Base-by-base conservation (phyloP, 2,888 invertebrate species). In the Ecliptopera silaceata region DNA sequence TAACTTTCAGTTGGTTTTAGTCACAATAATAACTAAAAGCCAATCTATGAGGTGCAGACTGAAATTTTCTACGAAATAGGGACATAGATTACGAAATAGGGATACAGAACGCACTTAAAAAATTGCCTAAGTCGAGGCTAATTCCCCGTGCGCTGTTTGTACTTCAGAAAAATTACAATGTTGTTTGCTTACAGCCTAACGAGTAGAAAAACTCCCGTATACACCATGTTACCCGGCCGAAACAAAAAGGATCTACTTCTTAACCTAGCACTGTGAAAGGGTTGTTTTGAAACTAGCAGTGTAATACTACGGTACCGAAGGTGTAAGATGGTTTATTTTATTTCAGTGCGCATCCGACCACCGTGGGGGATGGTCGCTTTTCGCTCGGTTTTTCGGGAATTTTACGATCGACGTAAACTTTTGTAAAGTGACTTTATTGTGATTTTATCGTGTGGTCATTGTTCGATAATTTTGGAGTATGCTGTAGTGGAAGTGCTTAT, bases 231-330 rank as follows among this genome's bases (percentile, higher is more conserved):
- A 71, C 46, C 65, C 72, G 49, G 41, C 69, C 22, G 55, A 72
- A 63, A 72, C 31, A 12, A 61, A 69, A 61, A 65, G 13, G 57
- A 34, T 56, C 31, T 13, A 11, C 22, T 38, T 41, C 5, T 22
- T 32, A 50, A 61, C 44, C 53, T 42, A 58, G 48, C 15, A n/a
- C 48, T 58, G 36, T 18, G 61, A 54, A 52, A 39, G 48, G 48
- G 31, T 46, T 46, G 42, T 18, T 63, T 66, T 63, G 26, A 34
- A 74, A 68, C 61, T 48, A 46, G 74, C 43, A 54, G 78, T 64
- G 66, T 86, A 80, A 88, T 88, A 88, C 86, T 88, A 87, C 88
- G 85, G 87, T 79, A 86, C 68, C 60, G 70, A 74, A 72, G 74
- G 73, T 73, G 74, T 64, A 70, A 72, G 72, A 68, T 71, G 69